Conservation (phyloP, 2,888 invertebrate genomes). For the Cyaniris semiargus region DNA sequence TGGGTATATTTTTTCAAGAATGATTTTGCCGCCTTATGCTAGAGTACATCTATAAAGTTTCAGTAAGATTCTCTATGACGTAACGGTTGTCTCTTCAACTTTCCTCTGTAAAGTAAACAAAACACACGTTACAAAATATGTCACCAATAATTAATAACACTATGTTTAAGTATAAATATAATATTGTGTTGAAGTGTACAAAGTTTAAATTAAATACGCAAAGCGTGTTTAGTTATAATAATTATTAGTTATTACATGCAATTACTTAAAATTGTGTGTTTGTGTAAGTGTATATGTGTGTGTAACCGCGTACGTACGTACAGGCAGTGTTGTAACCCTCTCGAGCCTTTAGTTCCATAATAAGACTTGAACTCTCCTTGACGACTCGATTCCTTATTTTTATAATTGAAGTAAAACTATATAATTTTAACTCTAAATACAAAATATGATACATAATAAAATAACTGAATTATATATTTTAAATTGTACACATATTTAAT, state of each 20-base stretch:
- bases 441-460: neutral
- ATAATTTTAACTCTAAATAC: neutral
- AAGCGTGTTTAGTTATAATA: neutral
- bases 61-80: slow-evolving; percentile 73
- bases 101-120: slow-evolving; percentile 68
- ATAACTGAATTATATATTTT: neutral
- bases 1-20: slow-evolving; percentile 71
- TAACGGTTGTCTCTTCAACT: slow-evolving; percentile 75
- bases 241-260: too few relatives aligned
- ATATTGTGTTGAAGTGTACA: neutral
- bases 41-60: slow-evolving; percentile 76
- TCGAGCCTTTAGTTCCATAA: neutral
- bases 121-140: slow-evolving; percentile 13
- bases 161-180: neutral
- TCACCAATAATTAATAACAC: neutral
- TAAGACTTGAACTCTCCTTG: neutral
- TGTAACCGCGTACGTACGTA: slow-evolving; percentile 17
- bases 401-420: neutral
- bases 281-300: neutral
- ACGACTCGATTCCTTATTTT: neutral
- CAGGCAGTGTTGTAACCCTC: slow-evolving; percentile 1
- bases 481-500: neutral
- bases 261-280: neutral
- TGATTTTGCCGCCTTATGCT: slow-evolving; percentile 68
- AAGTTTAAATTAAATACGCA: neutral